These are phyloP conservation scores for Luidia sarsii DNA, from an alignment of 53 echinoderm and acorn worm genomes.

Conservation along the genomic window DNA sequence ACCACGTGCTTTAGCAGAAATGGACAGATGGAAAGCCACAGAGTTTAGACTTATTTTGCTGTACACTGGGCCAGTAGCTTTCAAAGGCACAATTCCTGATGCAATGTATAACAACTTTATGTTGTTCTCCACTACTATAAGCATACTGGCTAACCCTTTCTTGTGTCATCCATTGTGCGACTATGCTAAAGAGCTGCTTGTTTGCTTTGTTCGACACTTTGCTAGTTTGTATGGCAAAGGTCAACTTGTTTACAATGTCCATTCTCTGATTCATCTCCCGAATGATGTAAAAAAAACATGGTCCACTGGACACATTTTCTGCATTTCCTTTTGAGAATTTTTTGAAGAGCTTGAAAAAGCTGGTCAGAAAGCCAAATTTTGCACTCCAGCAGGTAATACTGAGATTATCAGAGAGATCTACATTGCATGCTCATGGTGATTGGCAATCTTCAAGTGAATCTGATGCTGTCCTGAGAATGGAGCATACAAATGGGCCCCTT, in stretches of 20 bases:
- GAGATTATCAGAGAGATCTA: constrained; percentile 23
- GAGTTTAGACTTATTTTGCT: constrained; percentile 56
- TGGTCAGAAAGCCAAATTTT: constrained; percentile 28
- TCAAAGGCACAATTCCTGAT: constrained; percentile 24
- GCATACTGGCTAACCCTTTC: constrained; percentile 27
- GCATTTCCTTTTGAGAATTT: constrained; percentile 51
- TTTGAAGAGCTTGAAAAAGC: constrained; percentile 26
- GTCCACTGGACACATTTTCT: constrained; percentile 37
- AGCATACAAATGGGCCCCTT: constrained; percentile 10
- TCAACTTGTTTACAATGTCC: constrained; percentile 63
- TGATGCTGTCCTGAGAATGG: neutral
- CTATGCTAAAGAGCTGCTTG: constrained; percentile 39
- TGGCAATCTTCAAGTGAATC: neutral
- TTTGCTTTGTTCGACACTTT: constrained; percentile 32
- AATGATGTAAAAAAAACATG: constrained; percentile 31
- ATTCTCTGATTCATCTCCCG: constrained; percentile 41
- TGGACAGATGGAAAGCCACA: constrained; percentile 67
- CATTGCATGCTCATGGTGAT: neutral
- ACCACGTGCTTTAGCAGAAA: constrained; percentile 16
- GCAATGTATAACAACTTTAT: constrained; percentile 48
- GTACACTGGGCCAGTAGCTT: constrained; percentile 52
- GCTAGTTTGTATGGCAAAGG: constrained; percentile 39
- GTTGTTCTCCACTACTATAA: neutral
- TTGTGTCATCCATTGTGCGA: neutral
- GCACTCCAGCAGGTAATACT: constrained; percentile 3